These are phyloP conservation scores for Saccopteryx leptura DNA, from an alignment of 2,113 vertebrate species.

Conservation along the genomic window DNA sequence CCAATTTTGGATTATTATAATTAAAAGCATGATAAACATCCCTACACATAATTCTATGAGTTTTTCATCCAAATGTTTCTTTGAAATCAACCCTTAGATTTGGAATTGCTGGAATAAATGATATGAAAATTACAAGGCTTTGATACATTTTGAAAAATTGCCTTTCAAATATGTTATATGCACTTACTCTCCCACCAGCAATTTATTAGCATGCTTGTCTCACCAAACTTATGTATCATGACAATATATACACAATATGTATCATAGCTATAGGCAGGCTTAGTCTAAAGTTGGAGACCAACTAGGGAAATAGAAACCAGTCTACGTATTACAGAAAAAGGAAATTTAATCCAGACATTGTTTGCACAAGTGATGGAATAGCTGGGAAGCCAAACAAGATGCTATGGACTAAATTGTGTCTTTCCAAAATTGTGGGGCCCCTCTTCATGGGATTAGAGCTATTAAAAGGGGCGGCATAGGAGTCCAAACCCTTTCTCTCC, in stretches of 20 bases:
- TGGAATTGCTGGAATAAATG: conserved; percentile 8
- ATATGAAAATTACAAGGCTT: conserved; percentile 27
- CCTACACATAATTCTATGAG: background rate
- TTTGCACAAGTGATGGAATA: background rate
- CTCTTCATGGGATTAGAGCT: background rate
- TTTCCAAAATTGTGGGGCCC: background rate
- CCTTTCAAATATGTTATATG: conserved; percentile 7
- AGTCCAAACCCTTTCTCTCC: background rate
- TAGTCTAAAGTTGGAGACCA: background rate
- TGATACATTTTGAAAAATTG: conserved; percentile 33
- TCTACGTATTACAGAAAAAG: background rate
- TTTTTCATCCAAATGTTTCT: conserved; percentile 22
- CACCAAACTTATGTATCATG: background rate
- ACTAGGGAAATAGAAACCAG: background rate
- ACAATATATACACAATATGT: background rate
- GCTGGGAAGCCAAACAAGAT: background rate
- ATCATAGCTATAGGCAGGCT: background rate
- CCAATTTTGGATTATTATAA: conserved; percentile 32
- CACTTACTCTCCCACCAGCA: background rate
- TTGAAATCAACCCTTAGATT: conserved; percentile 27
- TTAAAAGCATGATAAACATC: background rate
- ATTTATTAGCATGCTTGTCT: background rate
- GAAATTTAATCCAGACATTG: background rate
- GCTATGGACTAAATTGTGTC: background rate
- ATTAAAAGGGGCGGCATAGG: background rate